Conservation (phyloP, 1,140 invertebrate species). For the Drosophila kikkawai region DNA sequence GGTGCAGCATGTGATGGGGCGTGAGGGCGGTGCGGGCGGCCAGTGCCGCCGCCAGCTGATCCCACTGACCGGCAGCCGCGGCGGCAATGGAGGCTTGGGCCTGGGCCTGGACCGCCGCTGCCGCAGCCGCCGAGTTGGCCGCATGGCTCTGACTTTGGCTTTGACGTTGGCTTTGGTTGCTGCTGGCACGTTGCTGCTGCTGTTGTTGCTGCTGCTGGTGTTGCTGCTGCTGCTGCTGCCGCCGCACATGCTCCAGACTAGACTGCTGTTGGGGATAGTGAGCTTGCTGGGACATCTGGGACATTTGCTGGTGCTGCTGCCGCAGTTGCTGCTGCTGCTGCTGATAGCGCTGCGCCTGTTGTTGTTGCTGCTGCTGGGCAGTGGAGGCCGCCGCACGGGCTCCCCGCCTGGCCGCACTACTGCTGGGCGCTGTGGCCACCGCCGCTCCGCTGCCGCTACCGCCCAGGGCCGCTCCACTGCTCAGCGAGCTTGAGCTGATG, state of each 20-base stretch:
- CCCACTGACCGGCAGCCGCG: constrained; percentile 73
- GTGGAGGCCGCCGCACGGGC: constrained; percentile 41
- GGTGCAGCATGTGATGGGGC: constrained; percentile 83
- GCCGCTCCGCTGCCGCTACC: constrained; percentile 43
- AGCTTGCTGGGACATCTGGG: constrained; percentile 84
- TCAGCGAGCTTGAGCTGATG: constrained; percentile 60
- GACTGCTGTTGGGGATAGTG: constrained; percentile 78
- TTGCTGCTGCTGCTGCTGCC: constrained; percentile 52
- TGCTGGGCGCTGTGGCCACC: constrained; percentile 56
- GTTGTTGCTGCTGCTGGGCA: constrained; percentile 70
- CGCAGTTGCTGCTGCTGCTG: constrained; percentile 70
- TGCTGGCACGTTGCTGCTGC: constrained; percentile 71
- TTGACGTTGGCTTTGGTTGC: constrained; percentile 83
- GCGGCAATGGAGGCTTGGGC: constrained; percentile 52
- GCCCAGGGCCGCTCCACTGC: constrained; percentile 65
- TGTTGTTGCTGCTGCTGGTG: constrained; percentile 45
- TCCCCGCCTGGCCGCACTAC: constrained; percentile 58
- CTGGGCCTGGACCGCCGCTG: constrained; percentile 45
- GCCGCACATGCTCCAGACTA: constrained; percentile 64
- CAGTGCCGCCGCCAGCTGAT: constrained; percentile 75
- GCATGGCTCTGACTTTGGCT: constrained; percentile 70
- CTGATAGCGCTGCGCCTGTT: constrained; percentile 62
- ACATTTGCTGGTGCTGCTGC: constrained; percentile 84
- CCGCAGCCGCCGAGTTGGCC: constrained; percentile 59
- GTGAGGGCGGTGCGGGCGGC: constrained; percentile 79